Evolutionary conservation across 1,140 invertebrate genomes (phyloP).

Genomic region (Meloidogyne floridensis): DNA sequence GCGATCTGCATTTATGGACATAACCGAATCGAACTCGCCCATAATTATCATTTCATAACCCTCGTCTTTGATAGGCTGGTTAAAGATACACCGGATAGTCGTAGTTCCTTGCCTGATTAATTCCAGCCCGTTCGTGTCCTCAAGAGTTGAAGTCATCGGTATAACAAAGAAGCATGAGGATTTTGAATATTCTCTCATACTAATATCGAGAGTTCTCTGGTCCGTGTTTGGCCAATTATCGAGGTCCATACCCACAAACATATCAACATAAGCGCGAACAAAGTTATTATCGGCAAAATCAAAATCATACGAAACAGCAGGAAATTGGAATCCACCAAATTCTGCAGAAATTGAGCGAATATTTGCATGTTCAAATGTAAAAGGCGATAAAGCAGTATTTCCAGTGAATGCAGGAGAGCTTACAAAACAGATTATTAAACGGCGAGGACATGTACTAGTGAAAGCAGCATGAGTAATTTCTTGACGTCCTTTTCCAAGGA

Average conservation of each 20-base stretch:
- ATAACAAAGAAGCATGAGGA: conserved; percentile 34
- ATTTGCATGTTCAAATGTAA: conserved; percentile 41
- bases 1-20: conserved; percentile 35
- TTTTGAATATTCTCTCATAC: conserved; percentile 14
- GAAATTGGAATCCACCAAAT: conserved; percentile 29
- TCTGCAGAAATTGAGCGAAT: conserved; percentile 32
- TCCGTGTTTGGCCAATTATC: background rate
- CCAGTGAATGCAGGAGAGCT: conserved; percentile 9
- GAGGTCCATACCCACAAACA: conserved; percentile 21
- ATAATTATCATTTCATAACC: conserved; percentile 34
- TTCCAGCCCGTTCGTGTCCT: conserved; percentile 32
- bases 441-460: conserved; percentile 19
- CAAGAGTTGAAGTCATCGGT: conserved; percentile 19
- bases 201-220: conserved; percentile 32
- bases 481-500: conserved; percentile 30
- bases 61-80: background rate
- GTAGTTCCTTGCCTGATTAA: conserved; percentile 27
- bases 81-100: conserved; percentile 9
- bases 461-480: conserved; percentile 32
- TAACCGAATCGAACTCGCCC: conserved; percentile 34
- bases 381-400: background rate
- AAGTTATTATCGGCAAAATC: background rate
- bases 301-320: conserved; percentile 22
- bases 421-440: conserved; percentile 32
- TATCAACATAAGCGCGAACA: conserved; percentile 38